Conservation (phyloP, 1,140 invertebrate species). For the Macrocentrus cingulum region DNA sequence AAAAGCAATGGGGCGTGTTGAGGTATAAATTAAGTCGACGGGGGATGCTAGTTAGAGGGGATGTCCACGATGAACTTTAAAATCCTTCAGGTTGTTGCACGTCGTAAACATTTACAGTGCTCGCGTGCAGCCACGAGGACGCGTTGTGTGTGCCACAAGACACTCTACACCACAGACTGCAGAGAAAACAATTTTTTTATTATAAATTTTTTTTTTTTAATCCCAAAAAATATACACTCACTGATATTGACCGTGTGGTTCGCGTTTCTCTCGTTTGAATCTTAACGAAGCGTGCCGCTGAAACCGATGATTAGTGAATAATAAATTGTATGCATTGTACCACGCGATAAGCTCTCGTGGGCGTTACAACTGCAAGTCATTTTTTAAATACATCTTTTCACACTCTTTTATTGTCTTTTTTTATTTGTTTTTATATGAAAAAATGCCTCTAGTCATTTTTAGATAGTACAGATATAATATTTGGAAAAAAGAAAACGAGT, state of each 20-base stretch:
- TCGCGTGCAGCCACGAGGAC: constrained; percentile 14
- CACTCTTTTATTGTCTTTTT: constrained; percentile 3
- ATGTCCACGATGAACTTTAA: constrained; percentile 25
- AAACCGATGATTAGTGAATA: constrained; percentile 9
- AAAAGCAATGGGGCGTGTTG: background rate
- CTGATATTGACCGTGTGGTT: background rate
- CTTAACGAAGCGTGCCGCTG: background rate
- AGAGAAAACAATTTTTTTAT: background rate
- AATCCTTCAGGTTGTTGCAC: constrained; percentile 17
- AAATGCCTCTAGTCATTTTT: no score
- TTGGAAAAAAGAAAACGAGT: constrained; percentile 16
- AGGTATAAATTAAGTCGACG: constrained; percentile 20
- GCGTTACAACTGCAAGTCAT: background rate
- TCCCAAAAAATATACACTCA: background rate
- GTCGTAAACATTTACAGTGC: constrained; percentile 29
- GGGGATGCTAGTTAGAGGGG: constrained; percentile 21
- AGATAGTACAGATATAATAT: no score
- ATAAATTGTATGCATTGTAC: constrained; percentile 5
- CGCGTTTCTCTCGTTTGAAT: background rate
- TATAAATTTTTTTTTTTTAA: background rate
- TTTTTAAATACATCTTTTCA: background rate
- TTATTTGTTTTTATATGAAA: no score
- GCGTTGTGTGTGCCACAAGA: background rate
- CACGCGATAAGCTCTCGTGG: background rate
- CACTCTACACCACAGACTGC: background rate